phyloP scores from a whole-genome alignment of 2,888 invertebrate species.

The Villa cingulata region DNA sequence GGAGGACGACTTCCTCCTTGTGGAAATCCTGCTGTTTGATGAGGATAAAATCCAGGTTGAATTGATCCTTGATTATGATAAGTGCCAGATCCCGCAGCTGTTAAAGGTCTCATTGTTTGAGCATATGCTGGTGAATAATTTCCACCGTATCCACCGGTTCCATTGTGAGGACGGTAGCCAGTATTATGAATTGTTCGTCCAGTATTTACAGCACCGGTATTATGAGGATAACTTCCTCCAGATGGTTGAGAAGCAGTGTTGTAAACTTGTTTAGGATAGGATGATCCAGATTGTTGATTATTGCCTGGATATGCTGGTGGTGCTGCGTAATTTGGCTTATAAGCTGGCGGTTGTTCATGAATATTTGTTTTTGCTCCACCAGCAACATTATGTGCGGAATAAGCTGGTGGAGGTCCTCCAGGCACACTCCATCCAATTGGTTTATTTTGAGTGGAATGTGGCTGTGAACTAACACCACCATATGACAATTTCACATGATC shows the following conservation, averaged over 20 bases:
- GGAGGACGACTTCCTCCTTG: slow-evolving; percentile 13
- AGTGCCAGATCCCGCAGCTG: slow-evolving; percentile 13
- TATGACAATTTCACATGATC: slow-evolving; percentile 32
- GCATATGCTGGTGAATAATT: slow-evolving; percentile 23
- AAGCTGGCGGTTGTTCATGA: slow-evolving; percentile 28
- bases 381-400: slow-evolving; percentile 26
- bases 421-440: slow-evolving; percentile 34
- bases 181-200: neutral
- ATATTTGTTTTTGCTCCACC: slow-evolving; percentile 29
- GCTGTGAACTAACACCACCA: slow-evolving; percentile 29
- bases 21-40: slow-evolving; percentile 12
- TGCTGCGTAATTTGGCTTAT: slow-evolving; percentile 24
- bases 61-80: slow-evolving; percentile 21
- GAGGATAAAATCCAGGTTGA: slow-evolving; percentile 9
- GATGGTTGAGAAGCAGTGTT: slow-evolving; percentile 4
- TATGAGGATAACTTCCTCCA: neutral
- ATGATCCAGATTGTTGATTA: slow-evolving; percentile 1
- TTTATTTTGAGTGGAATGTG: slow-evolving; percentile 15
- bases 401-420: slow-evolving; percentile 30
- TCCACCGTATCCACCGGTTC: slow-evolving; percentile 9
- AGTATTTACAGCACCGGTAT: slow-evolving; percentile 1
- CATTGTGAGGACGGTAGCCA: slow-evolving; percentile 1
- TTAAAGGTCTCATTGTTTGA: slow-evolving; percentile 23
- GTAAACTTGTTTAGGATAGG: slow-evolving; percentile 7
- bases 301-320: slow-evolving; percentile 22